Evolutionary conservation across 2,888 invertebrate genomes (phyloP).

Genomic region (Cephus pulcher): DNA sequence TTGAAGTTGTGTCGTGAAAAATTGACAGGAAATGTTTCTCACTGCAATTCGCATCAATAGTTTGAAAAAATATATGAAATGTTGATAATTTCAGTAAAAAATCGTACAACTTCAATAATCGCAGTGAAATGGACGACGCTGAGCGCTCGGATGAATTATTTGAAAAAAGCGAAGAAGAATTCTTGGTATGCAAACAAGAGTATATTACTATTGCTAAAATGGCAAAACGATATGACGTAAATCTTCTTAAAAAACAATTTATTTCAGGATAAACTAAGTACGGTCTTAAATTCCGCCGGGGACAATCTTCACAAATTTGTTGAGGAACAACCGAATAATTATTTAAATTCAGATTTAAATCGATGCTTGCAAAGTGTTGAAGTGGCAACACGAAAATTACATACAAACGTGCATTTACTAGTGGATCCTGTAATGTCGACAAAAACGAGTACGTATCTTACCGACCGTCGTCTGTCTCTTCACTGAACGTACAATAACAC

Average conservation of each 20-base stretch:
- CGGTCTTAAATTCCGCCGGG: constrained; percentile 9
- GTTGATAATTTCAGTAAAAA: background rate
- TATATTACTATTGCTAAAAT: background rate
- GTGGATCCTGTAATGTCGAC: background rate
- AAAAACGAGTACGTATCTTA: background rate
- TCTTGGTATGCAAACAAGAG: background rate
- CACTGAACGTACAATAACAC: background rate
- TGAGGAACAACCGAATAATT: constrained; percentile 20
- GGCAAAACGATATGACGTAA: background rate
- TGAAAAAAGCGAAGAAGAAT: constrained; percentile 3
- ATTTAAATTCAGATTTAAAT: constrained; percentile 11
- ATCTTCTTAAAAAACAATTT: background rate
- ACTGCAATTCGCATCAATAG: background rate
- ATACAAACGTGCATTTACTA: background rate
- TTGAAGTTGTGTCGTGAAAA: background rate
- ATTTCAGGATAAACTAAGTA: constrained; percentile 8
- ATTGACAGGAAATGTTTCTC: background rate
- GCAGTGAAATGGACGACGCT: background rate
- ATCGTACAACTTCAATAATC: background rate
- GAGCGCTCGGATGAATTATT: background rate
- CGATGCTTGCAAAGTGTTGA: background rate
- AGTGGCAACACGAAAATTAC: background rate
- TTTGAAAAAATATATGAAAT: background rate
- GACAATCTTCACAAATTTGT: constrained; percentile 25
- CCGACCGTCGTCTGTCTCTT: background rate